Evolutionary conservation across 2,797 vertebrate species (phyloP), one percentile per base, ranked within the genome.

Genomic region (Sebastes paucispinis): DNA sequence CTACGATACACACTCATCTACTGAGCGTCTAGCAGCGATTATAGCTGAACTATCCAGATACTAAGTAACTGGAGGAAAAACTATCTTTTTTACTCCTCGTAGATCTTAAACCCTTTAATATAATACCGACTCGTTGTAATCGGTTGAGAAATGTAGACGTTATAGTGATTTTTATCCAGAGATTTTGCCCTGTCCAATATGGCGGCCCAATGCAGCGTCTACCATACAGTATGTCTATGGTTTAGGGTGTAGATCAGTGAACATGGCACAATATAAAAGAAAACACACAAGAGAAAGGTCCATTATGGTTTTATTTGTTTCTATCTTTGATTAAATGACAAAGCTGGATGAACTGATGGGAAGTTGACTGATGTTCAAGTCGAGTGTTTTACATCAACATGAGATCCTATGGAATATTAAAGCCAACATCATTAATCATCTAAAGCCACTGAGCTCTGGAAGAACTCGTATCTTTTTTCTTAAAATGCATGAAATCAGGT

Each of bases 231-330:
- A 4, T 6, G 43, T 47, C 7, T 47, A 47, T 43, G 14, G 43
- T 47, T 47, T 47, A 47, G 43, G 43, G 43, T 47, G 43, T 47
- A 47, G 43, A 20, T 8, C 16, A 18, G 43, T 47, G 43, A 47
- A 18, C 43, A 47, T 18, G 43, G 0, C 43, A 47, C 16, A 18
- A 47, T 47, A 18, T 47, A 24, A 60, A n/a, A 64, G 4, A 62
- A 18, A 31, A 68, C 24, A 84, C 68, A 52, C 50, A 52, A 47
- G 24, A 75, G 31, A 79, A 87, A 85, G 83, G 75, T 90, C 80
- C 65, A 83, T 70, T 86, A 81, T 27, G 77, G 86, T 75, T 92
- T 94, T 93, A 93, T 92, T 94, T 39, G 50, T 89, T 86, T 92
- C 75, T 74, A 81, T 85, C 79, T 84, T 84, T 60, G 84, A 91